Base-by-base conservation (phyloP, 2,113 vertebrate genomes). In the Prunella himalayana region DNA sequence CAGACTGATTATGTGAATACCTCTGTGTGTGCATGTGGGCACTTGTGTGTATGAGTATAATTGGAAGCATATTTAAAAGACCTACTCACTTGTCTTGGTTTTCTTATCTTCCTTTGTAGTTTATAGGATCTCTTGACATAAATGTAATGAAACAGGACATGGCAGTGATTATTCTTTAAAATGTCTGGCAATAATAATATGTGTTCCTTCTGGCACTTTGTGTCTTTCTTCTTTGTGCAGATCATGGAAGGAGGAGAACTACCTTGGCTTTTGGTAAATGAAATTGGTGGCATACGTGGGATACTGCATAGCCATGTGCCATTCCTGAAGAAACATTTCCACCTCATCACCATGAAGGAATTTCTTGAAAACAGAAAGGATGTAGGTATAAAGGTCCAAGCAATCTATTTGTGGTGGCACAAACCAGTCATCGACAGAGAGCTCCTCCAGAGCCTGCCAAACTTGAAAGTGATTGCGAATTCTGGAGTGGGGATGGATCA, bases 401-500 rank as follows among this genome's bases (percentile, higher is more conserved):
- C 93, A 2, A 51, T 98, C 11, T 98, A 97, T 73, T 6, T 98
- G 21, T 98, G 98, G 97, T 90, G 84, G 15, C 37, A 37, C n/a
- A 68, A 61, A 45, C 92, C 97, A 9, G 69, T 70, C 18, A 37
- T 98, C 15, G 47, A 96, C 76, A 35, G 5, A 41, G 90, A 96
- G 22, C 97, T 98, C 20, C 96, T 98, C 31, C 81, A 95, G 57
- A 96, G 53, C 20, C 96, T 98, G 47, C 98, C 98, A 1, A 95
- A 96, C 2, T 94, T 98, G 60, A 98, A 98, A 97, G 96, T 98
- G 28, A 91, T 99, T 41, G 95, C 96, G 3, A 98, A 56, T 22
- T 83, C 81, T 2, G 98, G 98, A n/a, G 98, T 88, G 23, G 98
- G 98, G 33, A 89, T 98, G 63, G 97, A 98, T 93, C 98, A 98